phyloP scores from a whole-genome alignment of 64 coral and sea anemone genomes.

The Montipora sp. region DNA sequence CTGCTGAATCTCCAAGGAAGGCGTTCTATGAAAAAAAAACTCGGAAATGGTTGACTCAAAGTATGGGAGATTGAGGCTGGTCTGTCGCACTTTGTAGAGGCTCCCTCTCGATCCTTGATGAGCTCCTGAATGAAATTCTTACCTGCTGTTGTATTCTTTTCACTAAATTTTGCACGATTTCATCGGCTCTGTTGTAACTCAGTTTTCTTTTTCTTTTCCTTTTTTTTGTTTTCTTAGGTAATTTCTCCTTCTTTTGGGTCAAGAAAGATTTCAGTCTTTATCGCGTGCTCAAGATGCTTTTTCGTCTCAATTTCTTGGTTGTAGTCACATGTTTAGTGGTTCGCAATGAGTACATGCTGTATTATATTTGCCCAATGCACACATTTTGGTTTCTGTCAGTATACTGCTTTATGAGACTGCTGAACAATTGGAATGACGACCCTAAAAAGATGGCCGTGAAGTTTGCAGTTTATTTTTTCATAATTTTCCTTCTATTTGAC shows the following conservation, averaged over 20 bases:
- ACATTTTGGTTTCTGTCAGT: constrained; percentile 90
- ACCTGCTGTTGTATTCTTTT: too few relatives aligned
- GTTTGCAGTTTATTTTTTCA: constrained; percentile 65
- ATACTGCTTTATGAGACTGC: constrained; percentile 85
- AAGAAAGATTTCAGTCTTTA: constrained; percentile 88
- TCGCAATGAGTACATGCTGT: constrained; percentile 90
- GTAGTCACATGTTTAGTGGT: constrained; percentile 87
- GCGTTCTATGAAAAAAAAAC: too few relatives aligned
- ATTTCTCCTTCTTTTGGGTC: constrained; percentile 96
- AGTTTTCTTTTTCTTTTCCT: background rate
- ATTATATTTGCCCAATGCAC: constrained; percentile 97
- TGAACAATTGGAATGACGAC: constrained; percentile 79
- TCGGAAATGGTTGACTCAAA: too few relatives aligned
- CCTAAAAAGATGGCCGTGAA: constrained; percentile 84
- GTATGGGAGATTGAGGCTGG: too few relatives aligned
- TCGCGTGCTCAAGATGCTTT: constrained; percentile 89
- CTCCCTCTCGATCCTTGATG: too few relatives aligned
- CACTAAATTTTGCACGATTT: too few relatives aligned
- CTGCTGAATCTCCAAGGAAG: too few relatives aligned
- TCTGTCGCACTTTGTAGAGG: too few relatives aligned
- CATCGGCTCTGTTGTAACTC: too few relatives aligned
- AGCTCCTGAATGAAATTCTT: too few relatives aligned
- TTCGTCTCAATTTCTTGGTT: constrained; percentile 89
- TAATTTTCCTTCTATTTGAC: constrained; percentile 81
- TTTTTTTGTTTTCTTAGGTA: constrained; percentile 61